Conservation (phyloP, 2,888 invertebrate genomes). For the Quadroppia sp. region DNA sequence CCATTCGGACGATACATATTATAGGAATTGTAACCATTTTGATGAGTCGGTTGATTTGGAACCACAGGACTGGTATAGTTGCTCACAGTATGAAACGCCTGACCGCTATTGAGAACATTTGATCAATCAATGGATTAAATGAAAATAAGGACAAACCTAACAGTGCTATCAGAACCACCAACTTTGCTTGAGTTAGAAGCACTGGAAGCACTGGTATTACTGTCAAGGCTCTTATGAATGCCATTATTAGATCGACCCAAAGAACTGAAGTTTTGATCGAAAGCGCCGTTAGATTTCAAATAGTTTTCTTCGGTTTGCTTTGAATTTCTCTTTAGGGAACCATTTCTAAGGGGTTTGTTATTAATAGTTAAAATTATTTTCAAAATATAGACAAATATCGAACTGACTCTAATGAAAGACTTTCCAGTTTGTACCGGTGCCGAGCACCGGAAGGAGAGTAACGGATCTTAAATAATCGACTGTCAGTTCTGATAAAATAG, state of each 20-base stretch:
- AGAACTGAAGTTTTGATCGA: not conserved
- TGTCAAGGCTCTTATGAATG: constrained; percentile 33
- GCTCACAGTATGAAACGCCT: not conserved
- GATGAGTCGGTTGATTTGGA: not conserved
- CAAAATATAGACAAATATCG: not conserved
- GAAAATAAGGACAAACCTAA: not conserved
- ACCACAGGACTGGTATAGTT: not conserved
- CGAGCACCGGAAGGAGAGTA: constrained; percentile 46
- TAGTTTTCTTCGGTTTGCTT: constrained; percentile 24
- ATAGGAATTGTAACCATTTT: constrained; percentile 18
- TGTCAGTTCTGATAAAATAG: constrained; percentile 45
- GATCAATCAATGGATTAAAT: not conserved
- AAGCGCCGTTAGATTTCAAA: not conserved
- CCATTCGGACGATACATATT: constrained; percentile 27
- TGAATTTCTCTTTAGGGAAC: not conserved
- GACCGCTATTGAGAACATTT: not conserved
- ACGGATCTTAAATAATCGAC: constrained; percentile 47
- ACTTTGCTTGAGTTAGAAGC: constrained; percentile 37
- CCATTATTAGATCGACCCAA: constrained; percentile 18
- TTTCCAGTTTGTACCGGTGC: constrained; percentile 36
- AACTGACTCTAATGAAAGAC: constrained; percentile 25
- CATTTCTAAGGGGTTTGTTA: not conserved
- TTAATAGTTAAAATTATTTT: constrained; percentile 14
- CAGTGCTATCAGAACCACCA: constrained; percentile 15
- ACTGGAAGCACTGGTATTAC: constrained; percentile 37